A percentile compares a stretch with the other conserved stretches of the same genome.
These are phyloP conservation scores for Acanthopleura granulata DNA, from an alignment of 2,888 invertebrate genomes.

Conservation along the genomic window DNA sequence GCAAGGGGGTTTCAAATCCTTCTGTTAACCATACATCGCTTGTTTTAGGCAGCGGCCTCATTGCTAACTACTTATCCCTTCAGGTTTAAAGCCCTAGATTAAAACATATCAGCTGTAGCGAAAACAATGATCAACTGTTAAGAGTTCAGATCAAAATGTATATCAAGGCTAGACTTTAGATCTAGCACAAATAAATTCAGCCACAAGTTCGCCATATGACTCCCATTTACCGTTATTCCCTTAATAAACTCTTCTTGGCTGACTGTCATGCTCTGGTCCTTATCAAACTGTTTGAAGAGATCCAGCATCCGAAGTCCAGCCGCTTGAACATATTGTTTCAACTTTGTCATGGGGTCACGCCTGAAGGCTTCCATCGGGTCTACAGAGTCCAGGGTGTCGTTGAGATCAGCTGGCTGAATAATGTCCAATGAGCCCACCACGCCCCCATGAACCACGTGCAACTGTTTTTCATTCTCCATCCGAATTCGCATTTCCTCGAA, in stretches of 20 bases:
- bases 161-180: too few relatives aligned
- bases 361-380: conserved; percentile 42
- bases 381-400: not conserved
- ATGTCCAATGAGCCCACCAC: conserved; percentile 36
- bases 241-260: conserved; percentile 50
- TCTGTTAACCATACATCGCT: too few relatives aligned
- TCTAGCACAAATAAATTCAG: too few relatives aligned
- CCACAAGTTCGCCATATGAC: too few relatives aligned
- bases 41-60: too few relatives aligned
- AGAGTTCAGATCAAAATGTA: too few relatives aligned
- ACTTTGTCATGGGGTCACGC: conserved; percentile 56
- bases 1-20: too few relatives aligned
- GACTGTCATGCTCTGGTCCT: conserved; percentile 54
- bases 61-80: too few relatives aligned
- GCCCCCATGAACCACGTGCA: conserved; percentile 53
- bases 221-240: conserved; percentile 51
- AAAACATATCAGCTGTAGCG: too few relatives aligned
- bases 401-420: not conserved
- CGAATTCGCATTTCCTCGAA: conserved; percentile 48
- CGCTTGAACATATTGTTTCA: conserved; percentile 46
- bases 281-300: conserved; percentile 63
- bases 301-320: conserved; percentile 60
- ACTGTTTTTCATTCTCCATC: conserved; percentile 41
- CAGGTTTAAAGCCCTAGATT: too few relatives aligned
- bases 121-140: too few relatives aligned